These are phyloP conservation scores for Drosophila tanythrix DNA, from an alignment of 2,888 invertebrate species.

Conservation along the genomic window DNA sequence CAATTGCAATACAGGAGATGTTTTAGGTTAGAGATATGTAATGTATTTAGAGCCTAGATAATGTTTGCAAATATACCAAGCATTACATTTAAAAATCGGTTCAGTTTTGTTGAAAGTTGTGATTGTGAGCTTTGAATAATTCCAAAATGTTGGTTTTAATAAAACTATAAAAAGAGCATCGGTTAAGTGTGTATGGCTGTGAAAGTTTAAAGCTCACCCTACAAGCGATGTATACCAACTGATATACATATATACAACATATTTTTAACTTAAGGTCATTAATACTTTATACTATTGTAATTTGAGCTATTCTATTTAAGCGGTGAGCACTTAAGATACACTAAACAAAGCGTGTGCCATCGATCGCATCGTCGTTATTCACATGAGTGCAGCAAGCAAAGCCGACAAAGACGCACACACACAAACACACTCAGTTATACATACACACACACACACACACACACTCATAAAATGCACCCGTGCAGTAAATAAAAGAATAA, in stretches of 20 bases:
- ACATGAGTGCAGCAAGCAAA: constrained; percentile 61
- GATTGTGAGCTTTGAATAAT: background rate
- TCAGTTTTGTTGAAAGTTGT: background rate
- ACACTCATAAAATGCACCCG: constrained; percentile 54
- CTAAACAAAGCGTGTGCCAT: constrained; percentile 40
- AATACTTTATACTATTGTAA: background rate
- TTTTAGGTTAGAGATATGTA: background rate
- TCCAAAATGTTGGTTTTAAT: background rate
- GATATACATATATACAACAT: background rate
- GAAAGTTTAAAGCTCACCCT: background rate
- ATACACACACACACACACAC: constrained; percentile 6
- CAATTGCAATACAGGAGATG: background rate
- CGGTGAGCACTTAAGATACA: background rate
- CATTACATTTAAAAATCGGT: background rate
- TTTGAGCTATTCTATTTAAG: background rate
- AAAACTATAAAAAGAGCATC: background rate
- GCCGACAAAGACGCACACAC: constrained; percentile 30
- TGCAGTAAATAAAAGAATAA: constrained; percentile 45
- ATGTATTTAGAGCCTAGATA: background rate
- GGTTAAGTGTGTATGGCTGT: background rate
- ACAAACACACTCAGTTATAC: constrained; percentile 23
- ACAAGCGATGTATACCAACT: background rate
- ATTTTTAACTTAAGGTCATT: background rate
- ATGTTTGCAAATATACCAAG: background rate
- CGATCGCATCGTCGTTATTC: constrained; percentile 54